phyloP scores from a whole-genome alignment of 2,113 vertebrate genomes.

The Argyrosomus japonicus region DNA sequence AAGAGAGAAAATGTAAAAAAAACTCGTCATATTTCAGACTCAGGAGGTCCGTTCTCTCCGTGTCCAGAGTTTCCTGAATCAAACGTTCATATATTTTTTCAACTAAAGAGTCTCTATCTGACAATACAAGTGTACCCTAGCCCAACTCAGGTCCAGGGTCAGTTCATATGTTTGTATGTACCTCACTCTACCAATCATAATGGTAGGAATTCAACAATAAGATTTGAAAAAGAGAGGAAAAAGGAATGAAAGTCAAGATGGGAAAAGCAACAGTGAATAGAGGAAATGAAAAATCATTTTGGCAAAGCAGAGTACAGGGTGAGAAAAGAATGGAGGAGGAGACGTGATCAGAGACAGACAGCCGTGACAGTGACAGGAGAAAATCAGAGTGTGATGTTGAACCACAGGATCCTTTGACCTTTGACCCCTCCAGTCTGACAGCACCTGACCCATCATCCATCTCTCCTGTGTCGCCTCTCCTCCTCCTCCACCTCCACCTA shows the following conservation, averaged over 20 bases:
- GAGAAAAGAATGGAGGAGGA: neutral
- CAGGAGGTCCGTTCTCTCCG: neutral
- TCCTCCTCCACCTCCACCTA: neutral
- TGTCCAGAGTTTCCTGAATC: neutral
- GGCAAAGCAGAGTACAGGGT: neutral
- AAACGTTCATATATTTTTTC: neutral
- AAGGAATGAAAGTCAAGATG: neutral
- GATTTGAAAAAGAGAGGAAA: neutral
- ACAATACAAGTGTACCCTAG: neutral
- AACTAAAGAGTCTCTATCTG: neutral
- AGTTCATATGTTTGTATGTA: neutral
- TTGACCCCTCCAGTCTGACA: conserved; percentile 63
- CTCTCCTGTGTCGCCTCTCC: conserved; percentile 41
- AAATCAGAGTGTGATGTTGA: conserved; percentile 58
- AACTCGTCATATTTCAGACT: neutral
- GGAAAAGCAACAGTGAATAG: neutral
- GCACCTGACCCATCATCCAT: conserved; percentile 67
- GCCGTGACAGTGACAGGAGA: conserved; percentile 57
- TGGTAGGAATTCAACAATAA: neutral
- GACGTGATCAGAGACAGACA: conserved; percentile 32
- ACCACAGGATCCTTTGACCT: conserved; percentile 64
- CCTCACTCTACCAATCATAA: neutral
- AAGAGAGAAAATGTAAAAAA: conserved; percentile 12
- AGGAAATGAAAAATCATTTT: neutral
- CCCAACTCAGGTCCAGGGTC: neutral